Evolutionary conservation across 2,888 invertebrate species (phyloP).

Genomic region (Petrophora chlorosata): DNA sequence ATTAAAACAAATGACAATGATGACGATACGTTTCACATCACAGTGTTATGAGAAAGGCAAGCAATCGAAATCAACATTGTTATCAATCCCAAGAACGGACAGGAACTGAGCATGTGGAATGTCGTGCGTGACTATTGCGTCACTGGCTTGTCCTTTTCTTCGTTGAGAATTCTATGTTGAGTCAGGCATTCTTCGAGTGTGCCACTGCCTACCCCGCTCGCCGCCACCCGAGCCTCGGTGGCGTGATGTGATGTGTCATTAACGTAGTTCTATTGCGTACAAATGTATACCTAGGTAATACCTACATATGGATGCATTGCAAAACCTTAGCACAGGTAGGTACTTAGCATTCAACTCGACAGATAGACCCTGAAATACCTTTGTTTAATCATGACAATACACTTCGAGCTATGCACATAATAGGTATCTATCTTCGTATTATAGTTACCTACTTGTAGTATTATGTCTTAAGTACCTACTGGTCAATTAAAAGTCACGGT

Average conservation of each 20-base stretch:
- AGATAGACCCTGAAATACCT: conserved; percentile 18
- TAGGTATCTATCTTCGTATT: no score
- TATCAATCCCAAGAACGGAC: conserved; percentile 21
- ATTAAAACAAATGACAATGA: no score
- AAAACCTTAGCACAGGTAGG: conserved; percentile 2
- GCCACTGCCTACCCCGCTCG: background rate
- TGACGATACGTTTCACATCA: background rate
- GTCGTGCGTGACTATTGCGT: conserved; percentile 42
- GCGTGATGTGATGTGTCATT: conserved; percentile 45
- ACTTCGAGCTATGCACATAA: background rate
- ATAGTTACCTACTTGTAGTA: background rate
- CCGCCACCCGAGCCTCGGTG: conserved; percentile 24
- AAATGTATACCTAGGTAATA: conserved; percentile 20
- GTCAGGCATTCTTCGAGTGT: conserved; percentile 35
- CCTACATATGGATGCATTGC: conserved; percentile 20
- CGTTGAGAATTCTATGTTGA: conserved; percentile 33
- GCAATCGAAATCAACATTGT: conserved; percentile 1
- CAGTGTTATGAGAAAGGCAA: background rate
- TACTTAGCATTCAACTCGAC: conserved; percentile 19
- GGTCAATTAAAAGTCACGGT: background rate
- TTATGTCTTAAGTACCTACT: no score
- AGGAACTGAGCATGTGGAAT: conserved; percentile 44
- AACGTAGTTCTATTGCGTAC: conserved; percentile 7
- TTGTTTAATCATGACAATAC: conserved; percentile 14
- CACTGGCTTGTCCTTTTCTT: conserved; percentile 34